phyloP scores from a whole-genome alignment of 2,113 vertebrate species.

The Mormoops blainvillei region DNA sequence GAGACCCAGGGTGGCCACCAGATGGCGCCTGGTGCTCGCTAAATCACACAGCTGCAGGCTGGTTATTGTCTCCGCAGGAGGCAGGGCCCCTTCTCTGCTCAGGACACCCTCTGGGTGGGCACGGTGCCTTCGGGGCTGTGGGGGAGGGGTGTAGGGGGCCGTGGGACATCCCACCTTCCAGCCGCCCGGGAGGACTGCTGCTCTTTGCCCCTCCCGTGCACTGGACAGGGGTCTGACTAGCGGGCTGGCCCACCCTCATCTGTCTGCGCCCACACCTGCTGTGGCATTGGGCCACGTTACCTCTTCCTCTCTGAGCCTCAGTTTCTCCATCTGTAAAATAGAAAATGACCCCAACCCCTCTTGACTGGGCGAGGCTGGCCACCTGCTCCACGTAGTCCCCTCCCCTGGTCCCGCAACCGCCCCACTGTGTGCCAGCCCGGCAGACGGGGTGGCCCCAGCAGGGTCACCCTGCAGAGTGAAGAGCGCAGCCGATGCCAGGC shows the following conservation, averaged over 20 bases:
- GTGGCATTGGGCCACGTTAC: background rate
- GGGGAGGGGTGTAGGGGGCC: background rate
- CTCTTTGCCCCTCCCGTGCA: too few relatives aligned
- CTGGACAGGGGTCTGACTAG: background rate
- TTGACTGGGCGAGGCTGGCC: too few relatives aligned
- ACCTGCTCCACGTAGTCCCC: background rate
- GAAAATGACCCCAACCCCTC: background rate
- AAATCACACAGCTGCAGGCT: background rate
- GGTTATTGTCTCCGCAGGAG: accelerated
- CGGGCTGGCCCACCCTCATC: background rate
- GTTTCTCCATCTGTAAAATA: background rate
- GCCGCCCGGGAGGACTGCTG: accelerated
- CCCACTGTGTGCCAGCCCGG: background rate
- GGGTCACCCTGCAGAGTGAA: background rate
- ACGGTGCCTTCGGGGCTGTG: accelerated
- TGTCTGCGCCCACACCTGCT: accelerated
- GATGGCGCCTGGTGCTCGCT: background rate
- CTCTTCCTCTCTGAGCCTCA: background rate
- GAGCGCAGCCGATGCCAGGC: background rate
- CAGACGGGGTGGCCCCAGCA: background rate
- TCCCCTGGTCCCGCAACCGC: too few relatives aligned
- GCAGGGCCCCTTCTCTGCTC: background rate
- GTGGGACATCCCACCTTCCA: accelerated
- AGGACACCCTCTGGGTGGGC: accelerated
- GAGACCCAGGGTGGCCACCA: background rate